Evolutionary conservation across 2,113 vertebrate species (phyloP), one percentile per base, ranked within the genome.

Genomic region (Ancistrus triradiatus): DNA sequence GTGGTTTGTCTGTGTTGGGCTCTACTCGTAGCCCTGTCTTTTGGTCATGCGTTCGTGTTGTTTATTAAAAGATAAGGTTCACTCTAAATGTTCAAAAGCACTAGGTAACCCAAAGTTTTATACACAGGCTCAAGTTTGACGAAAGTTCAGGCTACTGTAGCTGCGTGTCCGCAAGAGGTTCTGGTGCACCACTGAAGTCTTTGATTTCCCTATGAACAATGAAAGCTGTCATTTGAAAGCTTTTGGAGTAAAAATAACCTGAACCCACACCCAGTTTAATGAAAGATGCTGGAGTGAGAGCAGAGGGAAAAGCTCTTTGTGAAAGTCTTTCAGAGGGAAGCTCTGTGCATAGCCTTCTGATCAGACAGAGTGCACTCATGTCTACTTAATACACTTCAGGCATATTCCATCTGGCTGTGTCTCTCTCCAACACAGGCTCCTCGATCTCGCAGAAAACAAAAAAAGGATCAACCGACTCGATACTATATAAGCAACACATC

Each of bases 271-370:
- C n/a, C n/a, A n/a, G n/a, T 52, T 17, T 56, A 55, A 52, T 58
- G 63, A 74, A 47, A 74, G 46, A 44, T 5, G 9, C 37, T 14
- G 21, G 31, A 35, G 68, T 17, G 40, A 37, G 22, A 58, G 27
- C 27, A 31, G 7, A 63, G 27, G 38, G 52, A 74, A 31, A 66
- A 51, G 42, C 61, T 56, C 37, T 69, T 37, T 66, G 56, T 69
- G 44, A 2, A 18, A 38, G 38, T 4, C 35, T 44, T 15, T 74
- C 43, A 11, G 22, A 24, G 46, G 35, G 28, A 46, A 31, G 25
- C 42, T 59, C 46, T 68, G 50, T 21, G 19, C 18, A n/a, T n/a
- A 17, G 71, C 58, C 38, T 61, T 22, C 42, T 50, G 49, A 65
- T 66, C 56, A 53, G 42, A 17, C 19, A 24, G 4, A 28, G 31